phyloP scores from a whole-genome alignment of 2,797 vertebrate species.

The Peromyscus melanophrys region DNA sequence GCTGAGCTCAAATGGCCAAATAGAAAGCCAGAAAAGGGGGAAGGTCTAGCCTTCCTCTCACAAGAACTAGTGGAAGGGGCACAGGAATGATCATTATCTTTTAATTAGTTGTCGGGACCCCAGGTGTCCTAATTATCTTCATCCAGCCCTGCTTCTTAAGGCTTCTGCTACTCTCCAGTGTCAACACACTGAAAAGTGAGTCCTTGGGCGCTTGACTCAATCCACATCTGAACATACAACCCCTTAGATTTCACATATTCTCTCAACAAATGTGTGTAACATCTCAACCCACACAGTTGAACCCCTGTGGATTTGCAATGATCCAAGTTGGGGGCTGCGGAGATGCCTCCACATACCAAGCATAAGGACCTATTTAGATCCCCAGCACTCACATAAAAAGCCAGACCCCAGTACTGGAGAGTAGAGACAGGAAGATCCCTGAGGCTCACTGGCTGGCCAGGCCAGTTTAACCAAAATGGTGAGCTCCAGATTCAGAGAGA shows the following conservation, averaged over 20 bases:
- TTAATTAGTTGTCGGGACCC: neutral
- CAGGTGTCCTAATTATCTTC: too few relatives aligned
- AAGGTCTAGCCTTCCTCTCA: neutral
- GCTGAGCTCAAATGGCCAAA: neutral
- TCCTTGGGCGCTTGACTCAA: neutral
- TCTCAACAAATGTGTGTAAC: neutral
- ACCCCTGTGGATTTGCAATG: neutral
- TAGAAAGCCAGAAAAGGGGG: neutral
- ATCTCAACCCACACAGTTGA: neutral
- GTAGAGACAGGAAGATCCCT: neutral
- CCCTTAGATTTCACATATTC: neutral
- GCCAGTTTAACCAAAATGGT: neutral
- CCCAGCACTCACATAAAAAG: neutral
- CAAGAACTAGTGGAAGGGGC: neutral
- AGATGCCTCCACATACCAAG: neutral
- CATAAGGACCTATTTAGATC: neutral
- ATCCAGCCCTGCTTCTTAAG: neutral
- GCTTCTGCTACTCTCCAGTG: neutral
- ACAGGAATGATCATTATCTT: neutral
- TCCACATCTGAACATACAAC: neutral
- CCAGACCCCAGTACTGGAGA: neutral
- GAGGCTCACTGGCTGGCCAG: neutral
- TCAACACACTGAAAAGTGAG: too few relatives aligned
- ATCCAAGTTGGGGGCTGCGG: neutral
- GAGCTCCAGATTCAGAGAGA: neutral